phyloP scores from a whole-genome alignment of 2,113 vertebrate genomes.

The Rhombomys opimus region DNA sequence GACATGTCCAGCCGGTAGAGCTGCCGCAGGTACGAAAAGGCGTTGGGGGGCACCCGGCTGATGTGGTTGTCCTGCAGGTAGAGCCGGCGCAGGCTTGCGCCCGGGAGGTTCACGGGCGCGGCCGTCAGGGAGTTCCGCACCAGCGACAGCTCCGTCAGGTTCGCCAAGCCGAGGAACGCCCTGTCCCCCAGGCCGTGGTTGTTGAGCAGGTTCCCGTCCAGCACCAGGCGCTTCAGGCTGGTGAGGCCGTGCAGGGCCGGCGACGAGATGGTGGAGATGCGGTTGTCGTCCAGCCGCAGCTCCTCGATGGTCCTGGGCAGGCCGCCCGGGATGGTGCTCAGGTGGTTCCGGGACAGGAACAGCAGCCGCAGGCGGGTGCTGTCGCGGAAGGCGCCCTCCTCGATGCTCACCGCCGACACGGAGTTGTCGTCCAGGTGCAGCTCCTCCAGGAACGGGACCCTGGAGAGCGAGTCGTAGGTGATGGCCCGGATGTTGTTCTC shows the following conservation, averaged over 20 bases:
- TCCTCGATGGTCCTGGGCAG: slow-evolving; percentile 98
- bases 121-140: slow-evolving; percentile 96
- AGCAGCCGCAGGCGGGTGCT: slow-evolving; percentile 96
- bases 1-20: slow-evolving; percentile 98
- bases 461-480: slow-evolving; percentile 95
- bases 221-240: slow-evolving; percentile 96
- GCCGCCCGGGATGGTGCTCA: slow-evolving; percentile 97
- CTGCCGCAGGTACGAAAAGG: slow-evolving; percentile 96
- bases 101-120: slow-evolving; percentile 95
- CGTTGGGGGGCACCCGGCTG: slow-evolving; percentile 94
- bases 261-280: slow-evolving; percentile 98
- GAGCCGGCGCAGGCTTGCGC: slow-evolving; percentile 95
- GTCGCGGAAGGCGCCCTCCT: slow-evolving; percentile 98
- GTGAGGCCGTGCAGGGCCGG: slow-evolving; percentile 97
- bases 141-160: slow-evolving; percentile 97
- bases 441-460: slow-evolving; percentile 98
- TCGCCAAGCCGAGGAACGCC: slow-evolving; percentile 96
- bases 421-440: slow-evolving; percentile 99
- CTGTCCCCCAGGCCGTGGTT: slow-evolving; percentile 96
- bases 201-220: slow-evolving; percentile 98
- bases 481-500: slow-evolving; percentile 99
- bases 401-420: slow-evolving; percentile 97
- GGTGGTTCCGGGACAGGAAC: slow-evolving; percentile 98
- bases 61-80: slow-evolving; percentile 99
- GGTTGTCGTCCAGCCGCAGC: slow-evolving; percentile 98